phyloP scores from a whole-genome alignment of 2,113 vertebrate species.

The Andinoacara biseriatus region DNA sequence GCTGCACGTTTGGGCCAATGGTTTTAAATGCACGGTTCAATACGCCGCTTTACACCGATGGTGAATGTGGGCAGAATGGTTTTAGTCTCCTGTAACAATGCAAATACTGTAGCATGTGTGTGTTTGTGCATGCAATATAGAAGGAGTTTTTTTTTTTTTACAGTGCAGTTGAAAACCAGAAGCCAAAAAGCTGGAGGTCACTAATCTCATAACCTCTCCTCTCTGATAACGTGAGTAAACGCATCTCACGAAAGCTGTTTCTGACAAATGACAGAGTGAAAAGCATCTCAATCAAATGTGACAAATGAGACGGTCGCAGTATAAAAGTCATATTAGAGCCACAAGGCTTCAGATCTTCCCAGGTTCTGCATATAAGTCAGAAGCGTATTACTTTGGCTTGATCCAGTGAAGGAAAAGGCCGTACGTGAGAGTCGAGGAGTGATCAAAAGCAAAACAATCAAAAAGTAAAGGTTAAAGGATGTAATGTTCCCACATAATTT shows the following conservation, averaged over 20 bases:
- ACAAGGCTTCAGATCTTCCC: not conserved
- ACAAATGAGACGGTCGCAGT: not conserved
- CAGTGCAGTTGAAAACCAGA: not conserved
- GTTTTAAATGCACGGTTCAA: not conserved
- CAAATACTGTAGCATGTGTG: constrained; percentile 1
- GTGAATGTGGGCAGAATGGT: not conserved
- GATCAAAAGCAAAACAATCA: constrained; percentile 60
- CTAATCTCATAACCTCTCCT: not conserved
- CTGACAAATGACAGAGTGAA: not conserved
- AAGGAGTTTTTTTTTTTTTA: not conserved
- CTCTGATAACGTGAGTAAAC: not conserved
- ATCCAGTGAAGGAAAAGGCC: constrained; percentile 50
- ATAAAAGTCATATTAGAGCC: constrained; percentile 2
- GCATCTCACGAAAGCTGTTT: not conserved
- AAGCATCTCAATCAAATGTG: not conserved
- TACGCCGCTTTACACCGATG: not conserved
- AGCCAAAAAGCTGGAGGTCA: not conserved
- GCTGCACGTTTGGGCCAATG: not conserved
- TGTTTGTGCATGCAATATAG: not conserved
- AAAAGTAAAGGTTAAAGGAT: constrained; percentile 58
- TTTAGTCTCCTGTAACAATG: not conserved
- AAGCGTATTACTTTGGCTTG: not conserved
- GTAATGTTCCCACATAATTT: constrained; percentile 63
- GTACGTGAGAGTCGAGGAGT: not conserved
- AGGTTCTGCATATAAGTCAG: not conserved